A percentile compares a stretch with the other conserved stretches of the same genome.
Conservation (phyloP, 2,888 invertebrate species). For the Calameuta pallipes region DNA sequence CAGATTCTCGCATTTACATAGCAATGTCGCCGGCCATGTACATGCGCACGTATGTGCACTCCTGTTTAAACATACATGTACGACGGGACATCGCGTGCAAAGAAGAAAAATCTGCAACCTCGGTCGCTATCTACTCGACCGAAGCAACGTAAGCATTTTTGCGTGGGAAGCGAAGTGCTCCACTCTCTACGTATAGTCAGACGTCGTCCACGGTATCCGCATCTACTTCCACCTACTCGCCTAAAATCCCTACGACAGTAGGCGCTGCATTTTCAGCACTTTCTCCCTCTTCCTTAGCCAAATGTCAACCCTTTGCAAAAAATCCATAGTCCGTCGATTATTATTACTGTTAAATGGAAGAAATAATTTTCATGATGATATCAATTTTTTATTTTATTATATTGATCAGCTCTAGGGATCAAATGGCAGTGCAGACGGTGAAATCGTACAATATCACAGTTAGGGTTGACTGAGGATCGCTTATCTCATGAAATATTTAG, state of each 20-base stretch:
- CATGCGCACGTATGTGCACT: neutral
- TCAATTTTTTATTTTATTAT: neutral
- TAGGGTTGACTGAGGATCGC: neutral
- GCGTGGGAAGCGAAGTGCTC: constrained; percentile 50
- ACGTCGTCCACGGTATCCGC: constrained; percentile 34
- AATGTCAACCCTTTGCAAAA: neutral
- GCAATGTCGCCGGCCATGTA: neutral
- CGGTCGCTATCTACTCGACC: constrained; percentile 6
- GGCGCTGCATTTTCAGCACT: constrained; percentile 30
- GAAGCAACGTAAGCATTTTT: constrained; percentile 56
- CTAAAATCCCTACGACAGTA: constrained; percentile 23
- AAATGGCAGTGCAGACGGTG: neutral
- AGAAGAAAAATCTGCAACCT: constrained; percentile 6
- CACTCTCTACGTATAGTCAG: constrained; percentile 41
- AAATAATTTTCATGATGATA: neutral
- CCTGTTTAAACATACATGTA: neutral
- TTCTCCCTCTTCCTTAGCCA: neutral
- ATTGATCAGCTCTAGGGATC: neutral
- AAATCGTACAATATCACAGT: neutral
- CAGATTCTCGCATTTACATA: neutral
- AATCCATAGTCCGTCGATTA: neutral
- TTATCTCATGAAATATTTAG: neutral
- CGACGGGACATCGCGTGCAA: neutral
- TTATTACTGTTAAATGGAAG: neutral
- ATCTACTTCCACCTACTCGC: neutral